A percentile compares a stretch with the other conserved stretches of the same genome.
Conservation (phyloP, 1,140 invertebrate genomes). For the Zaprionus africanus region DNA sequence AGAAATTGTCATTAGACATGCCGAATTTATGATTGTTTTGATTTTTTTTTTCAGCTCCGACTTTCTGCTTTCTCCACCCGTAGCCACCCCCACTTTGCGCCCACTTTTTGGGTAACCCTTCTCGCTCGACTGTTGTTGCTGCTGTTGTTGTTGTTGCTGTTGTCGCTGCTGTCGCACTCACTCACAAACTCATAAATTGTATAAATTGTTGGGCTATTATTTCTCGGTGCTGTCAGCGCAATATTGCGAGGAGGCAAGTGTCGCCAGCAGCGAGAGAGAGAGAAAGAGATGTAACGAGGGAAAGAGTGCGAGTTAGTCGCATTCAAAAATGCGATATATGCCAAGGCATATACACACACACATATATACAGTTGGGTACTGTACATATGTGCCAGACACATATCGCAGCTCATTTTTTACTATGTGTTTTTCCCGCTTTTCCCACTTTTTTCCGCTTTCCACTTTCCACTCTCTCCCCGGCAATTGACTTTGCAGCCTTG, state of each 20-base stretch:
- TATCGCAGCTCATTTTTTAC: constrained; percentile 6
- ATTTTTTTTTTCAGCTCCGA: constrained; percentile 48
- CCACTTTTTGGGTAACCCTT: constrained; percentile 58
- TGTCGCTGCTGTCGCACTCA: constrained; percentile 56
- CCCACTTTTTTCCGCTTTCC: constrained; percentile 35
- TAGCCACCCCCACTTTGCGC: constrained; percentile 25
- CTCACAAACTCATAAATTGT: constrained; percentile 77
- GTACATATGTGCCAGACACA: constrained; percentile 12
- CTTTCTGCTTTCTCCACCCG: constrained; percentile 2
- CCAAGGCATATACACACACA: constrained; percentile 1
- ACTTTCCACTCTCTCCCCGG: constrained; percentile 40
- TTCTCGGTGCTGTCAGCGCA: constrained; percentile 81
- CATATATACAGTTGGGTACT: not conserved
- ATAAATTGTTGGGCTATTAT: constrained; percentile 82
- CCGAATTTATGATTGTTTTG: constrained; percentile 81
- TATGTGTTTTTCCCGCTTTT: constrained; percentile 36
- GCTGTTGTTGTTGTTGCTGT: constrained; percentile 15
- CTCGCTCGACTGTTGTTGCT: not conserved
- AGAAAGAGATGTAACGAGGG: not conserved
- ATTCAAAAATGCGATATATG: constrained; percentile 19
- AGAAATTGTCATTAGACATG: constrained; percentile 81
- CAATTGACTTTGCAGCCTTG: constrained; percentile 79
- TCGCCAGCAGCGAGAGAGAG: constrained; percentile 20
- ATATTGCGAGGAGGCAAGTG: constrained; percentile 68
- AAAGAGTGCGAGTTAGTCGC: constrained; percentile 5